Conservation (phyloP, 37 sponge, comb jelly and placozoan genomes). For the Geodia barretti region DNA sequence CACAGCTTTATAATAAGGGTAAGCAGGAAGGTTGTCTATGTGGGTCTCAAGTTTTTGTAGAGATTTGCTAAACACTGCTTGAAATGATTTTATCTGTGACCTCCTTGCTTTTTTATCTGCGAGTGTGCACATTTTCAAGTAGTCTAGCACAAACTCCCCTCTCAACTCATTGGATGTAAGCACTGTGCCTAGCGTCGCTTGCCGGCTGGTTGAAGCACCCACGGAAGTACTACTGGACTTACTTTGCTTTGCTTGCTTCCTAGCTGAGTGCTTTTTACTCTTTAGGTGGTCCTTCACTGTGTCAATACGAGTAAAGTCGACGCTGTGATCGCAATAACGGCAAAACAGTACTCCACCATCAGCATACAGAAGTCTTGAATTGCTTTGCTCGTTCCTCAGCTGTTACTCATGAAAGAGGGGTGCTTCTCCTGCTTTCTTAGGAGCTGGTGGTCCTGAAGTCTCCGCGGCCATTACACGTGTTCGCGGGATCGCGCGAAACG, state of each 20-base stretch:
- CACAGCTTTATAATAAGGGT: neutral
- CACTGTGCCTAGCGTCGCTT: too few species aligned
- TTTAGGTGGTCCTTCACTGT: constrained; percentile 15
- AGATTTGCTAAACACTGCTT: neutral
- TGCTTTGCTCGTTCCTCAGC: constrained; percentile 20
- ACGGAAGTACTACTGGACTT: too few species aligned
- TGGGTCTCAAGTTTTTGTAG: neutral
- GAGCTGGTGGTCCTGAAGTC: neutral
- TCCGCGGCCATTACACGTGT: neutral
- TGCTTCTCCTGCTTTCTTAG: neutral
- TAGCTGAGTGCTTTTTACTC: neutral
- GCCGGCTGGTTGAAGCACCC: too few species aligned
- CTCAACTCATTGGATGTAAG: too few species aligned
- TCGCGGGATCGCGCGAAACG: too few species aligned
- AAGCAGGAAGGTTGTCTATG: neutral
- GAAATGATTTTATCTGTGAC: neutral
- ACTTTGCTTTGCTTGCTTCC: neutral
- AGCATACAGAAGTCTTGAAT: constrained; percentile 11
- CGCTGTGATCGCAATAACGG: neutral
- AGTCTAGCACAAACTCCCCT: too few species aligned
- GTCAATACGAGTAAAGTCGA: constrained; percentile 4
- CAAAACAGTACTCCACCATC: constrained; percentile 18
- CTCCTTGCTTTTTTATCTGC: neutral
- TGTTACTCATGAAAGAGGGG: neutral
- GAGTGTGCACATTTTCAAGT: too few species aligned